A percentile compares a stretch with the other conserved stretches of the same genome.
These are phyloP conservation scores for Eptatretus atami DNA, from an alignment of 2,797 vertebrate genomes.

Conservation along the genomic window DNA sequence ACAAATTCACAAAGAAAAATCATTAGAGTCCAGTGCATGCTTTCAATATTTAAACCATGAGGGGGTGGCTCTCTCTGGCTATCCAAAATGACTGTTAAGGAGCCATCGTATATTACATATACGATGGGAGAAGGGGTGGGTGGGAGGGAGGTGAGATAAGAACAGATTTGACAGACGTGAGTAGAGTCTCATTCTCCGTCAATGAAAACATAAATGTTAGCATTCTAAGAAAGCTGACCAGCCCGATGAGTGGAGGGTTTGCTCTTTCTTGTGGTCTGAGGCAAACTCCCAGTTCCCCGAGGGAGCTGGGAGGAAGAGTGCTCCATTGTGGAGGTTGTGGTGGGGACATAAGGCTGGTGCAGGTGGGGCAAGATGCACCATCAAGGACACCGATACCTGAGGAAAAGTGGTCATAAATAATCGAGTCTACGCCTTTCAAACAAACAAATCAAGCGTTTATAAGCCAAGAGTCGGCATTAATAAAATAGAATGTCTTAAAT, in stretches of 20 bases:
- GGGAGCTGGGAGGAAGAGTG: conserved; percentile 82
- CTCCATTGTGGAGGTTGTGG: conserved; percentile 81
- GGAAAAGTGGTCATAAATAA: neutral
- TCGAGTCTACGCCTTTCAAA: neutral
- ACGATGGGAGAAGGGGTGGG: too few relatives aligned
- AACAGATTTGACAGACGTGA: too few relatives aligned
- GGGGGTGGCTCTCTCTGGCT: too few relatives aligned
- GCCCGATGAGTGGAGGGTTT: conserved; percentile 53
- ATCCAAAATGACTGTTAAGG: too few relatives aligned
- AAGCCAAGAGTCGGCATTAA: too few relatives aligned
- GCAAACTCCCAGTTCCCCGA: conserved; percentile 14
- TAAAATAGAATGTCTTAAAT: too few relatives aligned
- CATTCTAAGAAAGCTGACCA: conserved; percentile 22
- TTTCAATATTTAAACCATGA: too few relatives aligned
- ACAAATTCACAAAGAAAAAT: too few relatives aligned
- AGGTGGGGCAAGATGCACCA: conserved; percentile 41
- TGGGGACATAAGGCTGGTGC: conserved; percentile 30
- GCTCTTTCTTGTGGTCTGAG: conserved; percentile 91
- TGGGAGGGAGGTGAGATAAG: too few relatives aligned
- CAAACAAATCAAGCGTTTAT: conserved; percentile 10
- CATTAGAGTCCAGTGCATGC: too few relatives aligned
- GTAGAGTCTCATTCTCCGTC: too few relatives aligned
- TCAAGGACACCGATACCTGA: conserved; percentile 89
- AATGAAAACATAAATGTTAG: neutral
- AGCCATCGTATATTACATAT: too few relatives aligned